Percentiles rank a stretch among this genome's conserved stretches.
Conservation (phyloP, 2,113 vertebrate species). For the Nothoprocta perdicaria region DNA sequence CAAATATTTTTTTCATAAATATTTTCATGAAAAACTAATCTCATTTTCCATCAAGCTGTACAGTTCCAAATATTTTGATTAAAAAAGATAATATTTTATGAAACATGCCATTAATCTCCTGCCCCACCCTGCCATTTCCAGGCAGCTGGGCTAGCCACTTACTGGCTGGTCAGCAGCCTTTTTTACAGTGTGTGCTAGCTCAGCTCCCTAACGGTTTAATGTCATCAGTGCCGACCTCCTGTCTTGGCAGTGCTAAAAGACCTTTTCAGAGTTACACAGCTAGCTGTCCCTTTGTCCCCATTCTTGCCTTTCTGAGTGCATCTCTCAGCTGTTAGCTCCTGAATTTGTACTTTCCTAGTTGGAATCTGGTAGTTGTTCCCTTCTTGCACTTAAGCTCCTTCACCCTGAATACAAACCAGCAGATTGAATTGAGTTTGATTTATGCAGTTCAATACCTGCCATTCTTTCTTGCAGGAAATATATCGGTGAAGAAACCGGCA, state of each 20-base stretch:
- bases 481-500: conserved; percentile 17
- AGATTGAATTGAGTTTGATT: neutral
- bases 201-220: neutral
- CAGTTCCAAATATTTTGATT: neutral
- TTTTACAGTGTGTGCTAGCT: neutral
- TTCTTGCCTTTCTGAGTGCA: neutral
- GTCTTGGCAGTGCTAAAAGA: neutral
- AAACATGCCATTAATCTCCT: neutral
- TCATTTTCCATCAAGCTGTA: neutral
- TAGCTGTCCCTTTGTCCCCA: neutral
- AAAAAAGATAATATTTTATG: neutral
- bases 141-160: neutral
- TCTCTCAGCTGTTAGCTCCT: neutral
- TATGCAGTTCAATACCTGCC: neutral
- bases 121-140: neutral
- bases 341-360: neutral
- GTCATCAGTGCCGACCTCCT: neutral
- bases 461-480: neutral
- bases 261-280: neutral
- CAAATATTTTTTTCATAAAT: neutral
- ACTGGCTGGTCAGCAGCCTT: neutral
- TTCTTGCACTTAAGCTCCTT: neutral
- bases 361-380: neutral
- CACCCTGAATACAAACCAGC: neutral
- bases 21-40: neutral